Evolutionary conservation across 1,140 invertebrate genomes (phyloP).

Genomic region (Anastrepha ludens): DNA sequence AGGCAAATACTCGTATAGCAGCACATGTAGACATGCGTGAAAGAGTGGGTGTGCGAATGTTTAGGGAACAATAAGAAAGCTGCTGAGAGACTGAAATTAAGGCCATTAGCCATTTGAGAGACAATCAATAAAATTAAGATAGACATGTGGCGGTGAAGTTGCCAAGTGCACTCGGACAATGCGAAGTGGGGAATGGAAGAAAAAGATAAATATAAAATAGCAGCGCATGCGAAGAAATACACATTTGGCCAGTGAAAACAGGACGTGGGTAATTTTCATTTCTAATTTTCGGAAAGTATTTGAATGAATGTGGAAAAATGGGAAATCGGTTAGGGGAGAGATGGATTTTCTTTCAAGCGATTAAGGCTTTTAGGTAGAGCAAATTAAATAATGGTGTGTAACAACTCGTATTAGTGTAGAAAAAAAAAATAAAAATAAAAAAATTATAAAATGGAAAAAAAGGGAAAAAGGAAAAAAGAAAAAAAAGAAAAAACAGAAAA

Average conservation of each 20-base stretch:
- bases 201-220: not conserved
- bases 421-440: too few species aligned
- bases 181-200: not conserved
- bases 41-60: not conserved
- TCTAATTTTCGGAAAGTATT: too few species aligned
- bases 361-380: not conserved
- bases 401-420: too few species aligned
- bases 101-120: slow-evolving; percentile 31
- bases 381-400: too few species aligned
- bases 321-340: too few species aligned
- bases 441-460: too few species aligned
- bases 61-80: not conserved
- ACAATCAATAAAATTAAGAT: slow-evolving; percentile 53
- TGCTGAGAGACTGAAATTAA: slow-evolving; percentile 39
- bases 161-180: not conserved
- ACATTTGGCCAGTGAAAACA: slow-evolving; percentile 13
- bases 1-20: slow-evolving; percentile 24
- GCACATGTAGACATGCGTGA: not conserved
- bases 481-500: too few species aligned
- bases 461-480: too few species aligned
- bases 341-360: not conserved
- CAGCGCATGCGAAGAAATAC: not conserved
- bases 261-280: not conserved
- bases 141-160: not conserved
- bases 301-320: too few species aligned